Conservation (phyloP, 1,140 invertebrate genomes). For the Vollenhovia emeryi region DNA sequence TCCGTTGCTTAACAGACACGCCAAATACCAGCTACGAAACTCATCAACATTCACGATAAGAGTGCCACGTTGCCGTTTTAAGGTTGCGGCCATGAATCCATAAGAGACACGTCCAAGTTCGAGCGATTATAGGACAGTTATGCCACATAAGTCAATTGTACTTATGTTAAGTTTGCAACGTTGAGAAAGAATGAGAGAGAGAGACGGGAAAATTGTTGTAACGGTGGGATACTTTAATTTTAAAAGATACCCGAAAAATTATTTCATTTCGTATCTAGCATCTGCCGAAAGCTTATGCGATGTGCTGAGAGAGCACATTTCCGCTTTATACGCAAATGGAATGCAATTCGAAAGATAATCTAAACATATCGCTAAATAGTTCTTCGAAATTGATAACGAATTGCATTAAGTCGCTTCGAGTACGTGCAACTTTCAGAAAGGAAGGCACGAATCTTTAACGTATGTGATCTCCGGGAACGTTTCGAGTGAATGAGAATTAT, state of each 20-base stretch:
- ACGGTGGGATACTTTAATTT: too few species aligned
- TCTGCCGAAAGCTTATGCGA: background rate
- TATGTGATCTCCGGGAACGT: background rate
- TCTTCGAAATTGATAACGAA: background rate
- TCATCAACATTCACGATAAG: constrained; percentile 37
- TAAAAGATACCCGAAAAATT: background rate
- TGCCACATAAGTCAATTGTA: background rate
- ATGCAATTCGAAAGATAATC: background rate
- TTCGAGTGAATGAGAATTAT: background rate
- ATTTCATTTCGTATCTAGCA: too few species aligned
- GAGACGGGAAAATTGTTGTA: background rate
- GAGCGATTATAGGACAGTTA: background rate
- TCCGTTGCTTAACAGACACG: constrained; percentile 24
- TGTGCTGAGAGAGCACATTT: background rate
- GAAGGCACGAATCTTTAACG: background rate
- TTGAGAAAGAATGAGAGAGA: background rate
- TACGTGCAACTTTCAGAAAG: background rate
- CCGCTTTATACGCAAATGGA: background rate
- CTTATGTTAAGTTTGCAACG: background rate
- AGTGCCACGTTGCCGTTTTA: constrained; percentile 3
- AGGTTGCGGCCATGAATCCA: constrained; percentile 34
- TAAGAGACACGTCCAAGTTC: constrained; percentile 19
- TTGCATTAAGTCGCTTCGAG: background rate
- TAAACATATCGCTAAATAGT: background rate
- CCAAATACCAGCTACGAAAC: constrained; percentile 14